Evolutionary conservation across 2,797 vertebrate species (phyloP).

Genomic region (Fratercula arctica): DNA sequence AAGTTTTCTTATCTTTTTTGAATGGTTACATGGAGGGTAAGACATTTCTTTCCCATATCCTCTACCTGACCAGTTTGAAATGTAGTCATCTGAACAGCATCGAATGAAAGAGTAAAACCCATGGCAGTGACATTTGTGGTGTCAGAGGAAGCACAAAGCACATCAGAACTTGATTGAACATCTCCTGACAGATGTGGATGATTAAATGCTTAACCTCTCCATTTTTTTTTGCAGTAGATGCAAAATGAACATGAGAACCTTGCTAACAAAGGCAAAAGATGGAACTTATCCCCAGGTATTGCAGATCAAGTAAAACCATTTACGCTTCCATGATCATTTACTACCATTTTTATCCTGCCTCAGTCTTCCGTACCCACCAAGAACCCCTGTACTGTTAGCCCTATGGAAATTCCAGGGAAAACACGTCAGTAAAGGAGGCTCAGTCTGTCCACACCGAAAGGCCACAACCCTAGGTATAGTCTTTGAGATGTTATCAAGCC

Average conservation of each 20-base stretch:
- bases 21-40: background rate
- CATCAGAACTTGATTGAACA: background rate
- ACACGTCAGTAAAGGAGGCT: background rate
- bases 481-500: background rate
- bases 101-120: background rate
- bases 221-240: background rate
- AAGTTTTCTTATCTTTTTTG: background rate
- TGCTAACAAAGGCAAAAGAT: background rate
- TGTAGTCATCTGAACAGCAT: background rate
- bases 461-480: background rate
- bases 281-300: background rate
- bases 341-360: background rate
- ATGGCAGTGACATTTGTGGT: background rate
- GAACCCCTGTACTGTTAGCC: background rate
- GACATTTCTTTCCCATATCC: background rate
- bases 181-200: conserved; percentile 1
- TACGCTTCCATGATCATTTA: background rate
- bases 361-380: background rate
- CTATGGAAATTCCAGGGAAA: background rate
- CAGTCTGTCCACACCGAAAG: background rate
- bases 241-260: background rate
- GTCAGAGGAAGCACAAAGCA: background rate
- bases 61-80: background rate
- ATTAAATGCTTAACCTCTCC: conserved; percentile 39
- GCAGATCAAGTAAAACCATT: background rate